A percentile compares a stretch with the other conserved stretches of the same genome.
These are phyloP conservation scores for Caenorhabditis remanei DNA, from an alignment of 1,140 invertebrate species.

Conservation along the genomic window DNA sequence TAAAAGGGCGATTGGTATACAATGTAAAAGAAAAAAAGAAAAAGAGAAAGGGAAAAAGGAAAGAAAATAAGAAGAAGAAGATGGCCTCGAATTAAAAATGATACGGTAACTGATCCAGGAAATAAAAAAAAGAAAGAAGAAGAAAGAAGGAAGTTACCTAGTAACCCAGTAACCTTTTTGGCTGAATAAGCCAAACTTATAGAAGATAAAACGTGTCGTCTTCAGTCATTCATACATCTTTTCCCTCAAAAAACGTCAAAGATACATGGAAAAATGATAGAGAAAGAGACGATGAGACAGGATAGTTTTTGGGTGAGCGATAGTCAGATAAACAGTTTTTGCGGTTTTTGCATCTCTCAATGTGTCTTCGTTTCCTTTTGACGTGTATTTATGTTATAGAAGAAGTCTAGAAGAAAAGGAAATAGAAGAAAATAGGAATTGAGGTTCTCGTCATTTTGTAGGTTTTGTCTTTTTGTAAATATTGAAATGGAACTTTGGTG, in stretches of 20 bases:
- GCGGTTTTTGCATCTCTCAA: constrained; percentile 36
- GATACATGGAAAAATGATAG: background rate
- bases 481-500: background rate
- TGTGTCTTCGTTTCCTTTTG: background rate
- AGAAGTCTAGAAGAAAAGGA: background rate
- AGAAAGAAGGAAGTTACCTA: background rate
- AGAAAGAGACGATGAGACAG: constrained; percentile 30
- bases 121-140: background rate
- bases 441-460: background rate
- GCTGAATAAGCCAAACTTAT: background rate
- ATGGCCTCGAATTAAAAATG: background rate
- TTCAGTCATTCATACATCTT: constrained; percentile 12
- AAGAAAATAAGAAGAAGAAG: background rate
- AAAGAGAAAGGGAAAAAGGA: background rate
- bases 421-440: background rate
- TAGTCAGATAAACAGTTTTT: constrained; percentile 53
- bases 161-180: constrained; percentile 13
- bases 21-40: background rate
- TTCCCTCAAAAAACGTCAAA: background rate
- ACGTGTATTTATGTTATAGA: background rate
- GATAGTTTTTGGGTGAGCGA: constrained; percentile 8
- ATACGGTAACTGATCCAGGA: background rate
- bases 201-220: background rate
- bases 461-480: background rate
- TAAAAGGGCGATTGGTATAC: background rate